Base-by-base conservation (phyloP, 2,888 invertebrate genomes). In the Scaptomyza polygonia region DNA sequence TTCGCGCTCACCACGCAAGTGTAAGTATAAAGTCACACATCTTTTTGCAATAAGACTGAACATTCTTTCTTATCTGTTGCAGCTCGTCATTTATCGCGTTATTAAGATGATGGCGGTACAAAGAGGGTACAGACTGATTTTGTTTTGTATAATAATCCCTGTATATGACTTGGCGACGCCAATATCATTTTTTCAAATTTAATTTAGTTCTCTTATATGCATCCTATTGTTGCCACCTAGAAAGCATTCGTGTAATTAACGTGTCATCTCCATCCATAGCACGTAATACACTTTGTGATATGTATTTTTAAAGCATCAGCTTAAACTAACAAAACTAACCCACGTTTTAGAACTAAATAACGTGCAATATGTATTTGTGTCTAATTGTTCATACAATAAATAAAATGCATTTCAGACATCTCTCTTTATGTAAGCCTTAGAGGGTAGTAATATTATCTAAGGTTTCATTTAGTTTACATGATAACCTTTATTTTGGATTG, bases 1-100 rank as follows among this genome's bases (percentile, higher is more conserved):
- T 67, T 84, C 90, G 14, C 86, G 86, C 43, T 62, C 77, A 30
- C 67, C 80, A 36, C 82, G 89, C 84, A 89, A 74, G 81, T 65
- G 77, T 67, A 67, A 77, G 67, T 57, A 25, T 0, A 4, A 0
- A 21, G 1, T 11, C 11, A 4, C 14, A 12, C 16, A 8, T 11
- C 14, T 42, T 32, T 21, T 21, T 0, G n/a, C 29, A 11, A 1
- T 14, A 18, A n/a, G 5, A 18, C 12, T 42, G 1, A 47, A 39
- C 5, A 21, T 27, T 32, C 5, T 7, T 32, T 7, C 0, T 18
- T 27, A 12, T 47, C 7, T 29, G 1, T 14, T 49, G 39, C 43
- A 66, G 51, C 49, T 11, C 86, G 69, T 34, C 14, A 18, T 5
- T 9, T 53, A 18, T 61, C 77, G 25, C 77, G 84, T 18, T 74